Evolutionary conservation across 2,113 vertebrate genomes (phyloP), one percentile per base, ranked within the genome.

Genomic region (Channa argus): DNA sequence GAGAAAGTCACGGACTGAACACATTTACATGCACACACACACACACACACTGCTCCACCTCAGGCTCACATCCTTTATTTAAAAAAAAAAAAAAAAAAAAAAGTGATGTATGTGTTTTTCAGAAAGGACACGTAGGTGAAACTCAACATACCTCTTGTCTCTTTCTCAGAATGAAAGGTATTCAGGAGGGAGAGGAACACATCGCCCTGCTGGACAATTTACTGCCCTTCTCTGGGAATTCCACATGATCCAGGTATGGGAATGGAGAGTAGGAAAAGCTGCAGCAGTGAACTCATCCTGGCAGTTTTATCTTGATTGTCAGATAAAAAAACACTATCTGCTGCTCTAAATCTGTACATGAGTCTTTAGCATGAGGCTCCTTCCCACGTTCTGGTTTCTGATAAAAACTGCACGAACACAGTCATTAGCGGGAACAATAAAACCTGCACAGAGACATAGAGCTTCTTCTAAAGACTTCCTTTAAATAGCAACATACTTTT

Each of bases 241-340:
- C 95, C 92, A 93, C 10, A 82, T 91, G 89, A 91, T 91, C 91
- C 92, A 94, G 94, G 90, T 91, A 92, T 92, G 94, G 92, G 94
- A 94, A 93, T 91, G 92, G 77, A 91, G 92, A 94, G 89, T 62
- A 86, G 90, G 92, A 91, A 94, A 79, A 88, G 89, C 84, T 58
- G 83, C 55, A 85, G 87, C 68, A 39, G 83, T 85, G 85, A 93
- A 92, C 91, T 83, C 87, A 74, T 82, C 82, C 91, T 86, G 92
- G 92, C 92, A 86, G 82, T 92, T 96, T 97, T 97, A 98, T 98
- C 97, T 96, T 86, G 93, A 95, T 96, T 93, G 94, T 91, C 93
- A 96, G 96, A 97, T 95, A 96, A 96, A 95, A 96, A 96, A 95
- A 91, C 37, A 37, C 88, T 91, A 92, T 96, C 95, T 95, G 95